Evolutionary conservation across 2,888 invertebrate species (phyloP).

Genomic region (Sympetrum striolatum): DNA sequence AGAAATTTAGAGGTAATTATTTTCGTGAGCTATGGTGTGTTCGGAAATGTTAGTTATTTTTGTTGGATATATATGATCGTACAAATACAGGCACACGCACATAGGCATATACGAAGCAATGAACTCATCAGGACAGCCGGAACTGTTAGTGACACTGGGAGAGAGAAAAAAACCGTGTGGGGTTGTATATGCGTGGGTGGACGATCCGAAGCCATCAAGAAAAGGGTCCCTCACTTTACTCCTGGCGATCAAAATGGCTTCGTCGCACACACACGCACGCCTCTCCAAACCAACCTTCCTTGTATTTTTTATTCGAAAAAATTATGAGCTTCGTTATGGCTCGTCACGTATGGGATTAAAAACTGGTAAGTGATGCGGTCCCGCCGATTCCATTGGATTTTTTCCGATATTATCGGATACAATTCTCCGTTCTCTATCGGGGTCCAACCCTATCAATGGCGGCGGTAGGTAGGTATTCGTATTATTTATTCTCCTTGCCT

Average conservation of each 20-base stretch:
- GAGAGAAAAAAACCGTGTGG: background rate
- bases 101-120: background rate
- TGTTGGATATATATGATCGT: too few species aligned
- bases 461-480: conserved; percentile 27
- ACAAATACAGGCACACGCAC: too few species aligned
- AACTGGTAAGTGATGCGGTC: background rate
- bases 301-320: background rate
- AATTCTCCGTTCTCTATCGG: background rate
- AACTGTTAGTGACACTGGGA: background rate
- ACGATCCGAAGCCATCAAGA: conserved; percentile 4
- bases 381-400: background rate
- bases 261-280: background rate
- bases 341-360: conserved; percentile 36
- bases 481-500: background rate
- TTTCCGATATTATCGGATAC: conserved; percentile 16
- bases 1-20: too few species aligned
- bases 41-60: too few species aligned
- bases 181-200: background rate
- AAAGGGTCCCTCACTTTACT: background rate
- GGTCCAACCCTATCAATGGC: background rate
- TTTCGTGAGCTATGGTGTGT: too few species aligned
- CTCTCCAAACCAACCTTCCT: background rate
- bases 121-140: conserved; percentile 11
- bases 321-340: conserved; percentile 33
- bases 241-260: conserved; percentile 16